Percentiles rank a stretch among this genome's conserved stretches.
phyloP scores from a whole-genome alignment of 92 coral and sea anemone genomes.

The Parazoanthus atlanticus region DNA sequence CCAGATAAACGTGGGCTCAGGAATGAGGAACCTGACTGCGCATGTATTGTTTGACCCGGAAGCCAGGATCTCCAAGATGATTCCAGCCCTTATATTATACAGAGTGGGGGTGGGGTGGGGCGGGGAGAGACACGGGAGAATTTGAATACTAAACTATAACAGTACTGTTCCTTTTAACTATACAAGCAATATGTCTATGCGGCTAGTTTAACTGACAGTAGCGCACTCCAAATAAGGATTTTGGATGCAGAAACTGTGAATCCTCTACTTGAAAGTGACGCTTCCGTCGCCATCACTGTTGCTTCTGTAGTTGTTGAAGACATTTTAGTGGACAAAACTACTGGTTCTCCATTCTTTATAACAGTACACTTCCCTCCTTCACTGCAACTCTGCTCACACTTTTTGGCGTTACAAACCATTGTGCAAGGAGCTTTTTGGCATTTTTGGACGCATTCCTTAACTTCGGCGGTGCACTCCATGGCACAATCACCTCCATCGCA shows the following conservation, averaged over 20 bases:
- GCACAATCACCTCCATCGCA: conserved; percentile 21
- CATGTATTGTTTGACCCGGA: background rate
- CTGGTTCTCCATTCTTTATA: conserved; percentile 1
- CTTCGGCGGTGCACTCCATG: conserved; percentile 30
- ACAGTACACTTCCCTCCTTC: conserved; percentile 12
- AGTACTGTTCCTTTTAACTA: background rate
- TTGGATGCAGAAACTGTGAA: background rate
- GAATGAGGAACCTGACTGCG: background rate
- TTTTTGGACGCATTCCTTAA: conserved; percentile 11
- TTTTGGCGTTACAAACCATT: conserved; percentile 23
- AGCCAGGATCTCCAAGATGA: no score
- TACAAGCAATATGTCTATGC: background rate
- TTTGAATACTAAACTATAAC: background rate
- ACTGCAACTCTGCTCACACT: conserved; percentile 6
- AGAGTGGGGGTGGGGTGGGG: background rate
- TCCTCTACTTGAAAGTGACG: background rate
- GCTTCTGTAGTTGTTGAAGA: conserved; percentile 3
- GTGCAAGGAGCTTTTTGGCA: conserved; percentile 22
- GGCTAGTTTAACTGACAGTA: background rate
- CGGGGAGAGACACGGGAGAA: no score
- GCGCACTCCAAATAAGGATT: conserved; percentile 6
- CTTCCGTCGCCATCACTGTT: background rate
- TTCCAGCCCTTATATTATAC: background rate
- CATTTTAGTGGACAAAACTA: background rate
- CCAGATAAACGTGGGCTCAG: background rate